Base-by-base conservation (phyloP, 2,113 vertebrate species). In the Cyprinodon tularosa region DNA sequence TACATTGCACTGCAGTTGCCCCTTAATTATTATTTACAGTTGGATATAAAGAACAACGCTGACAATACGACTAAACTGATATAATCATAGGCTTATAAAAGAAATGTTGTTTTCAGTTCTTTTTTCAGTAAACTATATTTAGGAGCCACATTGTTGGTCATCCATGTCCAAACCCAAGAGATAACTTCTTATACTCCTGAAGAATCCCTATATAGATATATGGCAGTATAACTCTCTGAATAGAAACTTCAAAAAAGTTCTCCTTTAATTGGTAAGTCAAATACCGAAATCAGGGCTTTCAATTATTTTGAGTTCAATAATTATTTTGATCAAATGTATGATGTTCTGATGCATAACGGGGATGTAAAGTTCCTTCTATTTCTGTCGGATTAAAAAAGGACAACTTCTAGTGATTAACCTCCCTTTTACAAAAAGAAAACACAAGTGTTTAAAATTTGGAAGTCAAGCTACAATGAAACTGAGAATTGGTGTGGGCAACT, bases 11-110 rank as follows among this genome's bases (percentile, higher is more conserved):
- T 38, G 48, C 63, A 66, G 39, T 47, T 60, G 73, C 74, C 77
- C 38, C 74, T 36, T 70, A 76, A 81, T 78, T 68, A 12, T 38
- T 20, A 57, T 79, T 61, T 65, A 75, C 11, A 71, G 37, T 59
- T 29, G 12, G 68, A 77, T 82, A 83, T 86, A 69, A 88, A 86
- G 78, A 85, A 80, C 73, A 77, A 82, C 75, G 66, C 75, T 84
- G 77, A 79, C 72, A 68, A 65, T 78, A 71, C 81, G 86, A 82
- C 66, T 70, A 66, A 76, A 83, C 77, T 80, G 63, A 84, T 29
- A 29, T 29, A 29, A 29, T 29, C 29, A 29, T 29, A 29, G 29
- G 29, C 29, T 29, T 29, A 29, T 29, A 29, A 29, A 29, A 29
- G 29, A 29, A 29, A 29, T 1, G 57, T 74, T 80, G 74, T 4